Base-by-base conservation (phyloP, 2,797 vertebrate species). In the Muscicapa comitata region DNA sequence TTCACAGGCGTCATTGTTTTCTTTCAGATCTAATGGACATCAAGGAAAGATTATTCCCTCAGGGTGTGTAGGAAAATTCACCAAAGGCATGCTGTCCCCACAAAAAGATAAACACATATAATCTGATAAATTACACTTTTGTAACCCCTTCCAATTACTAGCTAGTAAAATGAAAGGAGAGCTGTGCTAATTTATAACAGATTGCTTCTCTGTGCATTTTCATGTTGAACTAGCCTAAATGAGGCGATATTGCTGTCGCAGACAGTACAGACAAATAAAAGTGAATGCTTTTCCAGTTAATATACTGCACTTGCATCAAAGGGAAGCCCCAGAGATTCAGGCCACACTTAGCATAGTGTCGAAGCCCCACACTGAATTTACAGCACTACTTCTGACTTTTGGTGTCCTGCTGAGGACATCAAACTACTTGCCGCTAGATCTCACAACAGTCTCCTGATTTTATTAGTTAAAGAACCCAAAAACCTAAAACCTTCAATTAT, bases 301-400 rank as follows among this genome's bases (percentile, higher is more conserved):
- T 98, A 98, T 97, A 98, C 97, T 97, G 95, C 97, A 98, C 97
- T 98, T 97, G 97, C 98, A 98, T 98, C 97, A 98, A 98, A 98
- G 98, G 96, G 97, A 98, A 98, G 96, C 97, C 97, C 97, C 96
- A 91, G 68, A 94, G 97, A 98, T 97, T 97, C 83, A 79, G 98
- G 97, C 96, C 97, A 98, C 98, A 98, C 97, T 98, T 97, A 97
- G 97, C 97, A 97, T 96, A 96, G 96, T 88, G 97, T 98, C 72
- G 98, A 98, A 98, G 93, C 97, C 97, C 97, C 95, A 91, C 97
- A 81, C 86, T 98, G 97, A 97, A 99, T 99, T 99, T 99, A 99
- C 97, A 98, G 98, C 96, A 87, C 95, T 97, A 95, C 98, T 98
- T 98, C 97, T 98, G 98, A 98, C 98, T 98, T 93, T 95, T 95